Base-by-base conservation (phyloP, 1,140 invertebrate genomes). In the Drosophila trapezifrons region DNA sequence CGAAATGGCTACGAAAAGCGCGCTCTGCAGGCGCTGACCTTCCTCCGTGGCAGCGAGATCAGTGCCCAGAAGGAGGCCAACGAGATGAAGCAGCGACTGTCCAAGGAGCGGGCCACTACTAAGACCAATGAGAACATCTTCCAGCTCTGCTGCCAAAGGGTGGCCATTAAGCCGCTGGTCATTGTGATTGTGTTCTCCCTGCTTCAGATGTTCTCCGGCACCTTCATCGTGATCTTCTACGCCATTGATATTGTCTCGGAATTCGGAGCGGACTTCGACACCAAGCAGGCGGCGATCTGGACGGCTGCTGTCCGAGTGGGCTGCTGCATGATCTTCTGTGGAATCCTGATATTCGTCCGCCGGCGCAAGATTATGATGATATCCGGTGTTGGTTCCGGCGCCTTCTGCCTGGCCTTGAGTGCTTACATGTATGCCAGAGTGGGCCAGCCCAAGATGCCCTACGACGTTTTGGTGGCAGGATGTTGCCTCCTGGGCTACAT, bases 191-290 rank as follows among this genome's bases (percentile, higher is more conserved):
- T 94, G 0, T 96, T 96, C 90, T 95, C 95, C 76, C 82, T 95
- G 56, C 92, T 96, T 42, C 95, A 96, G 86, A 94, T 95, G 70
- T 91, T 95, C 2, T 95, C 95, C 4, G 96, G 96, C 56, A 96
- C 95, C 2, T 96, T 95, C 71, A 92, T 96, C 2, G 93, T 96
- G 35, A 94, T 96, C 49, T 96, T 96, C 90, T 96, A 96, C 71
- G 95, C 95, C 2, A 95, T 96, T 0, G 94, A 96, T 59, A 94
- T 96, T 40, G 86, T 96, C 2, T 90, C 93, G 8, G 93, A 94
- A 22, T 92, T 95, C 20, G 94, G 94, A 64, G 80, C 51, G 0
- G 86, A 66, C 13, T 77, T 93, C 6, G 92, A 95, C 59, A 89
- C 90, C 51, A 93, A 93, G 55, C 69, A 93, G 32, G 95, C 94